A percentile compares a stretch with the other conserved stretches of the same genome.
These are phyloP conservation scores for Dendrocincla tyrannina DNA, from an alignment of 2,797 vertebrate genomes.

Conservation along the genomic window DNA sequence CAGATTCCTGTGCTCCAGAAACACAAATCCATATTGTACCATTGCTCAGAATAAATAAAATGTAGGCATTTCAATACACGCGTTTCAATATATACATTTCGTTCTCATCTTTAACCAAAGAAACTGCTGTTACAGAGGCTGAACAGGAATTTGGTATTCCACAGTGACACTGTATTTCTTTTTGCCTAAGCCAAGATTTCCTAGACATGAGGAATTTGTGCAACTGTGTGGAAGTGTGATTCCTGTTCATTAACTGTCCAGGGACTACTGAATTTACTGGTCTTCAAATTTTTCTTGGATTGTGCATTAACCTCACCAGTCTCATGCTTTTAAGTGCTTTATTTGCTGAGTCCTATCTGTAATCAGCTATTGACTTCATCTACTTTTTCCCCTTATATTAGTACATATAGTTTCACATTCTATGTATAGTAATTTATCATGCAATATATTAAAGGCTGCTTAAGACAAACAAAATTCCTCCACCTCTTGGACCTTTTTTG, in stretches of 20 bases:
- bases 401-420: conserved; percentile 4
- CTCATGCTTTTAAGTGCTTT: conserved; percentile 38
- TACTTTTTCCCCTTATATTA: background rate
- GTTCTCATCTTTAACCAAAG: background rate
- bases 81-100: background rate
- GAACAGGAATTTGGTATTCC: background rate
- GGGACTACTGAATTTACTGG: background rate
- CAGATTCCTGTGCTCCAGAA: background rate
- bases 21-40: background rate
- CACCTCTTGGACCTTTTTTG: conserved; percentile 87
- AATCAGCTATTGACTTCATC: conserved; percentile 1
- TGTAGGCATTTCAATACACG: background rate
- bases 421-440: conserved; percentile 1
- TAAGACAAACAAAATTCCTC: conserved; percentile 74
- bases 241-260: conserved; percentile 13
- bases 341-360: conserved; percentile 11
- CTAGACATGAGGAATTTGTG: background rate
- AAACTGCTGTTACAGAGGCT: background rate
- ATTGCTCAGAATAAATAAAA: background rate
- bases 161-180: background rate
- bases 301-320: background rate
- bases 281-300: conserved; percentile 16
- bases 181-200: conserved; percentile 19
- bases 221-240: conserved; percentile 17
- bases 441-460: conserved; percentile 61